Percentiles rank a stretch among this genome's conserved stretches.
Conservation (phyloP, 2,797 vertebrate genomes). For the Darevskia nairensis region DNA sequence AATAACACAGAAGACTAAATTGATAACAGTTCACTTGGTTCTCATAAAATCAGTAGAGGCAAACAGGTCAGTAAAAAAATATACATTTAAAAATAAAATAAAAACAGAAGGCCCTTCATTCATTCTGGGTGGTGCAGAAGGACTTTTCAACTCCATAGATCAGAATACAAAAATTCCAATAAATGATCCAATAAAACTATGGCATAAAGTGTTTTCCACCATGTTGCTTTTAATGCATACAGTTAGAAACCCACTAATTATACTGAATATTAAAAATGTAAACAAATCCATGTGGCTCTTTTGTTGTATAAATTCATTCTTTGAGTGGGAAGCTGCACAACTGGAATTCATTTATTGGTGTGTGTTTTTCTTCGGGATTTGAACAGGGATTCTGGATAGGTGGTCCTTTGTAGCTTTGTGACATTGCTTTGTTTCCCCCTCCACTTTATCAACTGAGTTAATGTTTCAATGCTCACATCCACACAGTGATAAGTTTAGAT, state of each 20-base stretch:
- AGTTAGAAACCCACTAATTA: neutral
- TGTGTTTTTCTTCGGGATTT: neutral
- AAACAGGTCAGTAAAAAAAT: neutral
- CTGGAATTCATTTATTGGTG: neutral
- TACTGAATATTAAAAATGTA: neutral
- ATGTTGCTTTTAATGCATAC: neutral
- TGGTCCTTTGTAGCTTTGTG: neutral
- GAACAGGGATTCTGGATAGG: neutral
- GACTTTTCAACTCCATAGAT: neutral
- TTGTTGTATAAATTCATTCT: neutral
- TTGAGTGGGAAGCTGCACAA: neutral
- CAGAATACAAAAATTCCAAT: neutral
- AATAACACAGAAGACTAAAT: neutral
- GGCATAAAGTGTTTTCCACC: neutral
- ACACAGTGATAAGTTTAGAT: neutral
- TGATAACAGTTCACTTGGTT: neutral
- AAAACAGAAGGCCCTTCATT: neutral
- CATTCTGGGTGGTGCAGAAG: neutral
- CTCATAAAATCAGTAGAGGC: neutral
- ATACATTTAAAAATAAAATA: neutral
- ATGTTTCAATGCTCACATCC: neutral
- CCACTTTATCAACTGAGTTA: neutral
- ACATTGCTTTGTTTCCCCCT: neutral
- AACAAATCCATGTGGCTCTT: neutral
- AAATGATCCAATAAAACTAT: neutral